Conservation (phyloP, 2,888 invertebrate genomes). For the Stenotaenia linearis region DNA sequence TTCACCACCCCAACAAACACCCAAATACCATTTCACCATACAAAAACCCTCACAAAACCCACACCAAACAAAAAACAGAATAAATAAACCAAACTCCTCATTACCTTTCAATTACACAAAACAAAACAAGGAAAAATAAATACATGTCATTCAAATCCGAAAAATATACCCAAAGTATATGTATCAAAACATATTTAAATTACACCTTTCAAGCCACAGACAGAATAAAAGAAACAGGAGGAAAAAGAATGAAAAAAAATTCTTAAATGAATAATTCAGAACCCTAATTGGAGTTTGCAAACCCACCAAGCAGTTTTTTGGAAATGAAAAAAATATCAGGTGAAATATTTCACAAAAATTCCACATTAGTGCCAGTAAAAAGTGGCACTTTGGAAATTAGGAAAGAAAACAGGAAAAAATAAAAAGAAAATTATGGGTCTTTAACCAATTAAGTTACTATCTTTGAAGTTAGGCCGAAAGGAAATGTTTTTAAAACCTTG, state of each 20-base stretch:
- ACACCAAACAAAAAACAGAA: too few species aligned
- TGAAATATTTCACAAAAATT: neutral
- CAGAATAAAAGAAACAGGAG: neutral
- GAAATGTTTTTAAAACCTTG: neutral
- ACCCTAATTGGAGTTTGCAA: neutral
- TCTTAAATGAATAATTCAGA: neutral
- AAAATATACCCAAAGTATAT: neutral
- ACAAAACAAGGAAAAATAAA: neutral
- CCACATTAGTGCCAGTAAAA: neutral
- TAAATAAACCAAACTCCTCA: neutral
- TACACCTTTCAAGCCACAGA: neutral
- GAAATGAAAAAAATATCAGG: neutral
- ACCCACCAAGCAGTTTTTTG: neutral
- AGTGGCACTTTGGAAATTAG: neutral
- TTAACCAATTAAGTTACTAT: neutral
- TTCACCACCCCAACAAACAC: too few species aligned
- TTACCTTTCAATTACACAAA: neutral
- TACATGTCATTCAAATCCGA: neutral
- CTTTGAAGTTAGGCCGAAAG: neutral
- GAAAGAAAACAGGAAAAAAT: neutral
- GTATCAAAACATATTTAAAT: neutral
- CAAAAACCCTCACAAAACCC: too few species aligned
- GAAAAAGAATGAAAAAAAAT: neutral
- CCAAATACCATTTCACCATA: too few species aligned
- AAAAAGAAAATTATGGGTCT: neutral